Base-by-base conservation (phyloP, 2,888 invertebrate genomes). In the Teleogryllus oceanicus region DNA sequence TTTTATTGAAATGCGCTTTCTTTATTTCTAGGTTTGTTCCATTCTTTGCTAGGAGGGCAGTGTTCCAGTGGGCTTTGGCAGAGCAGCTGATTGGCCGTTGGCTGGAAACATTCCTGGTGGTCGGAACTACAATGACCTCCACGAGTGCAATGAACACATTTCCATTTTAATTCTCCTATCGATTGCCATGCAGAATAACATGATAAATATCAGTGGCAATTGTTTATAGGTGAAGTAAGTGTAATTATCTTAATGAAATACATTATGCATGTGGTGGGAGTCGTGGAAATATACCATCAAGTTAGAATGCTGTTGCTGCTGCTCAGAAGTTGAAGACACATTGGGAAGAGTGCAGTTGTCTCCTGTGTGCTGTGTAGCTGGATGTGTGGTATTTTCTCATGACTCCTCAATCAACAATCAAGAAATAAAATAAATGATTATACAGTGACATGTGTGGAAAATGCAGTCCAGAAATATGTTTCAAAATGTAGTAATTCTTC, bases 171-270 rank as follows among this genome's bases (percentile, higher is more conserved):
- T 77, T 78, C 78, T 82, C 80, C 79, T 80, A 80, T 79, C 79
- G 75, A 80, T 82, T 78, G 81, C 83, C 37, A 37, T 81, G 79
- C 80, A 82, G 78, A 80, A 77, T 81, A 82, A 82, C 81, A 81
- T 76, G 80, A 80, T 82, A 83, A 78, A 80, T 81, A 81, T 81
- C 80, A 81, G 82, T 81, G 83, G 82, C 82, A 80, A 81, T 82
- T 83, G 83, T 83, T 82, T 81, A 81, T 81, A 82, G 82, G 81
- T 82, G 82, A 82, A 82, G 80, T 83, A 83, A 81, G 80, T 80
- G 80, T 81, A 81, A 82, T 81, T 80, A 82, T 80, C 79, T 80
- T 82, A 77, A 80, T 78, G 78, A 77, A 78, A 79, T 76, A 80
- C 79, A 80, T 78, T 80, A 76, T 82, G 78, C 79, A 78, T 82